Evolutionary conservation across 1,140 invertebrate species (phyloP), one percentile per base, ranked within the genome.

Genomic region (Matsumurasca onukii): DNA sequence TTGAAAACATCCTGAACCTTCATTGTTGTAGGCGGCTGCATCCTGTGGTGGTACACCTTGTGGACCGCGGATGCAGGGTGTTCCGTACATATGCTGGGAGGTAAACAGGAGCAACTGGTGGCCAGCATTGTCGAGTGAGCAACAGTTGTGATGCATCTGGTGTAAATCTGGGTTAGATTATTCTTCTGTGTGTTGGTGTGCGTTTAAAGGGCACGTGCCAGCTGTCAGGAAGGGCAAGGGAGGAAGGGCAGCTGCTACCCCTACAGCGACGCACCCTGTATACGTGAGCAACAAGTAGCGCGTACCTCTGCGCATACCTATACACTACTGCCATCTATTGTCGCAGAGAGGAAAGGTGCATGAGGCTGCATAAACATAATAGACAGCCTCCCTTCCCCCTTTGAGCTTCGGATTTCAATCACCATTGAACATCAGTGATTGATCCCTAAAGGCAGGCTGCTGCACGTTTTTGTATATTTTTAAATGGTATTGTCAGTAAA

Each of bases 141-240:
- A 39, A 39, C 34, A 39, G 34, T 39, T 39, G 34, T 39, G 5
- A 5, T 17, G 34, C 34, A 39, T 39, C 34, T 39, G 34, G 34
- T 17, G 34, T 39, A 39, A 39, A 39, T 39, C 34, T 39, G 34
- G 34, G 34, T 39, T 39, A 39, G 5, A 39, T 5, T 39, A 39
- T 17, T 5, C 34, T 5, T 39, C 5, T 39, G 34, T 39, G 34
- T 39, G 34, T 39, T 12, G 3, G 9, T 12, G 49, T 52, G 3
- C 3, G 49, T 52, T 52, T 52, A 52, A 52, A 52, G 49, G 49
- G 49, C 49, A 52, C 49, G 49, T 52, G 49, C 49, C 49, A 52
- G 5, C 49, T 52, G 49, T 22, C 49, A 12, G 20, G 20, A n/a
- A n/a, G n/a, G n/a, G n/a, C n/a, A n/a, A n/a, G n/a, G n/a, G n/a